Conservation (phyloP, 2,888 invertebrate species). For the Monoplex corrugatus region DNA sequence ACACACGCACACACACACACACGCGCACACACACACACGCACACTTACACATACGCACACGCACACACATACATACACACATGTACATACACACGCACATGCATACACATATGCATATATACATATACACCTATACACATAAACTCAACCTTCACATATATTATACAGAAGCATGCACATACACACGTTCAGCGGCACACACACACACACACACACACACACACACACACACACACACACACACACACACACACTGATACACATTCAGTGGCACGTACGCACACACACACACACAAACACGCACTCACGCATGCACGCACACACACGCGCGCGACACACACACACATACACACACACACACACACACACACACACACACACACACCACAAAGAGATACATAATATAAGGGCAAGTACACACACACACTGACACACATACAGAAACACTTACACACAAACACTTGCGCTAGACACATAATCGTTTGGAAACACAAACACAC, state of each 20-base stretch:
- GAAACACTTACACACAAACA: not conserved
- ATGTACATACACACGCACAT: not conserved
- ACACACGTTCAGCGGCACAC: not conserved
- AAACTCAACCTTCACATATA: not conserved
- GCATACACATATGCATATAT: not conserved
- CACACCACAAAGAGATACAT: no score
- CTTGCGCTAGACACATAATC: not conserved
- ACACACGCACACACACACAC: not conserved
- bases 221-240: not conserved
- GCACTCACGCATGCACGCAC: not conserved
- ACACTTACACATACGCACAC: not conserved
- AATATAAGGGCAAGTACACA: not conserved
- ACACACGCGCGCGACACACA: no score
- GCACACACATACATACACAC: not conserved
- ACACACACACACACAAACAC: not conserved
- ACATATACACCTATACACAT: no score
- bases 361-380: no score
- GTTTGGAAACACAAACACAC: not conserved
- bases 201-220: not conserved
- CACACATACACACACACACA: no score
- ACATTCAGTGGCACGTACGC: not conserved
- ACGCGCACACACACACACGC: not conserved
- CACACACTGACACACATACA: slow-evolving; percentile 12
- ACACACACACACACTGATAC: not conserved
- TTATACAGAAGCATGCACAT: not conserved